Conservation (phyloP, 2,113 vertebrate genomes). For the Labeo rohita region DNA sequence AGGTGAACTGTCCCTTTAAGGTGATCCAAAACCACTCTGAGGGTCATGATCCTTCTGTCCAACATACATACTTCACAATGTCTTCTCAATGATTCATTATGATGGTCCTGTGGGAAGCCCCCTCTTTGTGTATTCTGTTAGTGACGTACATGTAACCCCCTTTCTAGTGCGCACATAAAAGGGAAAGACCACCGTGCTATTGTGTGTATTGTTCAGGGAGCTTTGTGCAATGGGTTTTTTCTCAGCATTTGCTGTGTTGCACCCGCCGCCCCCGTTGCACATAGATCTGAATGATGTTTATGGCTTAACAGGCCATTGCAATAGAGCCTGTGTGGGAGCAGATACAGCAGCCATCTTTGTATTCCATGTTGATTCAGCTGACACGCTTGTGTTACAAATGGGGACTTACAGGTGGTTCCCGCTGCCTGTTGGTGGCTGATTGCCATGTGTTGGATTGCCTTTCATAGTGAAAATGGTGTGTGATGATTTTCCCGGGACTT, state of each 20-base stretch:
- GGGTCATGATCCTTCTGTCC: not conserved
- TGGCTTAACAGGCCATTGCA: slow-evolving; percentile 44
- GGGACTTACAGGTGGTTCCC: slow-evolving; percentile 62
- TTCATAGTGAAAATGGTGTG: not conserved
- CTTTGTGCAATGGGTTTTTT: slow-evolving; percentile 13
- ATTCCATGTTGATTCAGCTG: slow-evolving; percentile 71
- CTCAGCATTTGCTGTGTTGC: slow-evolving; percentile 27
- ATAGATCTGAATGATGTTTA: slow-evolving; percentile 48
- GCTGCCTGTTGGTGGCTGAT: slow-evolving; percentile 59
- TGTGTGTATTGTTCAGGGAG: slow-evolving; percentile 13
- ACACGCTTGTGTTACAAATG: slow-evolving; percentile 61
- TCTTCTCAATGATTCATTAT: not conserved
- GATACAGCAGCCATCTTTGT: slow-evolving; percentile 59
- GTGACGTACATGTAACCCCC: slow-evolving; percentile 36
- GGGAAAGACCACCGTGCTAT: slow-evolving; percentile 1
- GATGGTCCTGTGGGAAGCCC: not conserved
- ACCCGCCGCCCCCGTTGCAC: slow-evolving; percentile 32
- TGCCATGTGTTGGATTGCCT: slow-evolving; percentile 55
- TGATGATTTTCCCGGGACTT: not conserved
- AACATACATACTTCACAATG: not conserved
- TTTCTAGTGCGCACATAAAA: not conserved
- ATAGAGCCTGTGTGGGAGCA: slow-evolving; percentile 50
- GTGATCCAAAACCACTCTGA: not conserved
- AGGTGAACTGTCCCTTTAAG: not conserved
- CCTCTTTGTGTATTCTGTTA: not conserved